These are phyloP conservation scores for Lottia gigantea DNA, from an alignment of 2,888 invertebrate species.

Conservation along the genomic window DNA sequence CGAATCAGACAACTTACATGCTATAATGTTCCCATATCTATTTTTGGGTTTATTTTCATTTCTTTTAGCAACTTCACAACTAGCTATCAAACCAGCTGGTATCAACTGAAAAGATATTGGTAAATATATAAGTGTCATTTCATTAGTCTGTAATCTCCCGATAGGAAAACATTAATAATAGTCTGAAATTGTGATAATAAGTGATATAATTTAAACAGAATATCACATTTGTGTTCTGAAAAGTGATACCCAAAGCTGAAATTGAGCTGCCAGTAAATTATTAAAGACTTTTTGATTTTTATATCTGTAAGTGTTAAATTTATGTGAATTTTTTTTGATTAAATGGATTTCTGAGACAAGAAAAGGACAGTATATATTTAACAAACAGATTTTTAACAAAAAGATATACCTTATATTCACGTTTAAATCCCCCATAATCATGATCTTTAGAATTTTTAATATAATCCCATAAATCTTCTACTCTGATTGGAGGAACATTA, in stretches of 20 bases:
- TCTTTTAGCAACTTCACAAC: conserved; percentile 61
- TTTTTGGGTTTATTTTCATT: conserved; percentile 65
- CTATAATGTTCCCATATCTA: conserved; percentile 67
- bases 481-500: conserved; percentile 53
- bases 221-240: too few species aligned
- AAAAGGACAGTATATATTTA: too few species aligned
- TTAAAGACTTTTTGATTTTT: too few species aligned
- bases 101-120: conserved; percentile 60
- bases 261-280: too few species aligned
- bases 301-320: too few species aligned
- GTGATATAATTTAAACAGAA: too few species aligned
- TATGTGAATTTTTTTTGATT: too few species aligned
- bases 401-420: conserved; percentile 58
- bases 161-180: background rate
- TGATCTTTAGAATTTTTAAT: conserved; percentile 61
- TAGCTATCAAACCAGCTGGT: conserved; percentile 60
- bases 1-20: conserved; percentile 64
- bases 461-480: conserved; percentile 65
- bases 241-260: too few species aligned
- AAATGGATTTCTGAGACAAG: too few species aligned
- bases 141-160: background rate
- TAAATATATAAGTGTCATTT: conserved; percentile 10
- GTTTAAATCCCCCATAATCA: conserved; percentile 55
- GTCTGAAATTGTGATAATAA: too few species aligned
- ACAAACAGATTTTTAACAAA: too few species aligned